Conservation (phyloP, 2,888 invertebrate genomes). For the Oligia strigilis region DNA sequence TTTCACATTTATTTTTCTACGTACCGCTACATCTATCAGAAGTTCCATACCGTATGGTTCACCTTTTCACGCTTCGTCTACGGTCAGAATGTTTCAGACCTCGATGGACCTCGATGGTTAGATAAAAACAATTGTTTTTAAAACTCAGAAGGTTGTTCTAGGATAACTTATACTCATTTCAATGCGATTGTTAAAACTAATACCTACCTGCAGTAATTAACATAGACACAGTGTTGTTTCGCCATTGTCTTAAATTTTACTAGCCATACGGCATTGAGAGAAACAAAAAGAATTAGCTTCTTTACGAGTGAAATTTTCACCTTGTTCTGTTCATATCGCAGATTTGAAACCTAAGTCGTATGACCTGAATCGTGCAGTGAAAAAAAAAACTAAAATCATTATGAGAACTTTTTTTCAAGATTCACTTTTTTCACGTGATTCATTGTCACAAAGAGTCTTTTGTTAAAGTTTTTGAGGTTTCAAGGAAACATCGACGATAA, state of each 20-base stretch:
- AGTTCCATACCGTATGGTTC: background rate
- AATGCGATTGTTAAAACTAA: slow-evolving; percentile 64
- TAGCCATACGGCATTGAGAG: slow-evolving; percentile 57
- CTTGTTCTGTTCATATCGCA: slow-evolving; percentile 64
- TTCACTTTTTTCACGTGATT: slow-evolving; percentile 67
- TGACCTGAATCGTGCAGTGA: slow-evolving; percentile 72
- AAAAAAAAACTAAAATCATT: slow-evolving; percentile 68
- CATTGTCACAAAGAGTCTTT: slow-evolving; percentile 70
- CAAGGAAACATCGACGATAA: slow-evolving; percentile 60
- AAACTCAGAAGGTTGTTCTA: slow-evolving; percentile 62
- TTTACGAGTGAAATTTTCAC: slow-evolving; percentile 64
- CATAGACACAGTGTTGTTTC: slow-evolving; percentile 53
- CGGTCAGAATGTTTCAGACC: slow-evolving; percentile 59
- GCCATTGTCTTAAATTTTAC: slow-evolving; percentile 64
- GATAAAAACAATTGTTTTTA: slow-evolving; percentile 66
- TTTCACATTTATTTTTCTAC: background rate
- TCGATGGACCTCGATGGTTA: slow-evolving; percentile 67
- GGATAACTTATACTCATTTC: slow-evolving; percentile 62
- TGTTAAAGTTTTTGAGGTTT: slow-evolving; percentile 66
- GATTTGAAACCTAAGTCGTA: slow-evolving; percentile 63
- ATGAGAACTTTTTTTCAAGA: slow-evolving; percentile 69
- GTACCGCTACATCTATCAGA: background rate
- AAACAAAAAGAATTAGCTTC: slow-evolving; percentile 56
- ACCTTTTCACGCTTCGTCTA: slow-evolving; percentile 43
- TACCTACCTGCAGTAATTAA: slow-evolving; percentile 60